A percentile compares a stretch with the other conserved stretches of the same genome.
phyloP scores from a whole-genome alignment of 2,113 vertebrate genomes.

The Diglossa brunneiventris region DNA sequence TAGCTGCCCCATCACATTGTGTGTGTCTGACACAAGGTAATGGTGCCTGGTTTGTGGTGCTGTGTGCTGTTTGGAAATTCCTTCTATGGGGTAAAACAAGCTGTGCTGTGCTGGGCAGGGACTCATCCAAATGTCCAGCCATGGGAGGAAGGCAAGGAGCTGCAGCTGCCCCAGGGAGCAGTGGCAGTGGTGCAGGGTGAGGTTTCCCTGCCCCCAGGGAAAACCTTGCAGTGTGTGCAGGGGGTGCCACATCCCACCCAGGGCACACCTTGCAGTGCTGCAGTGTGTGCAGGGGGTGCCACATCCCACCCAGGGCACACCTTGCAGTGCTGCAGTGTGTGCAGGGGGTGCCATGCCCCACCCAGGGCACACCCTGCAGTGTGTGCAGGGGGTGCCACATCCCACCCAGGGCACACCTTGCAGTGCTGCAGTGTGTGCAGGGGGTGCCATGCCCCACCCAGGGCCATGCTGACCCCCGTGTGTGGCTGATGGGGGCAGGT shows the following conservation, averaged over 20 bases:
- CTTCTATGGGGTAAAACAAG: background rate
- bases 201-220: background rate
- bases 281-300: too few relatives aligned
- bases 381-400: too few relatives aligned
- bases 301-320: too few relatives aligned
- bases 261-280: background rate
- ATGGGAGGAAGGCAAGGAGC: background rate
- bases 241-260: rapidly evolving
- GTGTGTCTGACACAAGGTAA: constrained; percentile 72
- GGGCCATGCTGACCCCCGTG: rapidly evolving
- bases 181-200: background rate
- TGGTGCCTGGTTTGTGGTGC: constrained; percentile 75
- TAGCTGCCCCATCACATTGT: constrained; percentile 44
- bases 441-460: rapidly evolving
- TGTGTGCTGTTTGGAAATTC: constrained; percentile 27
- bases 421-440: too few relatives aligned
- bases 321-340: too few relatives aligned
- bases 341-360: too few relatives aligned
- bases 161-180: background rate
- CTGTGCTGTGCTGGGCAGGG: background rate
- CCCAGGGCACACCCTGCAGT: too few relatives aligned
- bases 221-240: too few relatives aligned
- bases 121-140: background rate
- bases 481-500: rapidly evolving
- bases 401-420: too few relatives aligned